A percentile compares a stretch with the other conserved stretches of the same genome.
These are phyloP conservation scores for Myopa tessellatipennis DNA, from an alignment of 2,888 invertebrate species.

Conservation along the genomic window DNA sequence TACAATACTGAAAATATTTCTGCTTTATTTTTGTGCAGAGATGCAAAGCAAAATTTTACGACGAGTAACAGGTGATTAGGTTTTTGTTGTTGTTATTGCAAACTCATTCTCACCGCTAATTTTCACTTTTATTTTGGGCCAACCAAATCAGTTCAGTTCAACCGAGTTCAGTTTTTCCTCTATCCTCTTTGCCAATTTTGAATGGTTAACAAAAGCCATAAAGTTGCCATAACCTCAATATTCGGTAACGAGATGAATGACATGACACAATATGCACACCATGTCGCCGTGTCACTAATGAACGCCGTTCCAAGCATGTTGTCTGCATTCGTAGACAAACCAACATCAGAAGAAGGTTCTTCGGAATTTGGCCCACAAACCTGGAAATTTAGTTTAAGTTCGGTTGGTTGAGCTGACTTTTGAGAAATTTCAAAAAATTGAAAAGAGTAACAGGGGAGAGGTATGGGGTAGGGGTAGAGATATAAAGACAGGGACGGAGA, in stretches of 20 bases:
- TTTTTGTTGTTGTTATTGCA: background rate
- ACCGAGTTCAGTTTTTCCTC: background rate
- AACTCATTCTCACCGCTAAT: constrained; percentile 1
- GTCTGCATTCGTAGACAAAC: background rate
- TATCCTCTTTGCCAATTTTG: background rate
- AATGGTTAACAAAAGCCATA: background rate
- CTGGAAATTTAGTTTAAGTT: constrained; percentile 12
- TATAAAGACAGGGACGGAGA: too few species aligned
- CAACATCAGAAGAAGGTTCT: background rate
- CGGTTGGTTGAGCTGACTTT: background rate
- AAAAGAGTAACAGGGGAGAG: background rate
- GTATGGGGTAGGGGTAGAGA: too few species aligned
- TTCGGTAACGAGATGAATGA: background rate
- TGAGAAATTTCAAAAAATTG: background rate
- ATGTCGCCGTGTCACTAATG: background rate
- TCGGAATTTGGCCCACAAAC: constrained; percentile 29
- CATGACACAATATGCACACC: background rate
- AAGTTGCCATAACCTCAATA: constrained; percentile 6
- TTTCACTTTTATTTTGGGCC: constrained; percentile 18
- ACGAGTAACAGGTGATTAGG: background rate
- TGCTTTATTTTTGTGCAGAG: constrained; percentile 2
- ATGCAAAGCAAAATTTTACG: background rate
- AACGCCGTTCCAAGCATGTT: background rate
- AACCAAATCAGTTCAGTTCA: constrained; percentile 19
- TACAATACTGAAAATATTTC: background rate